A percentile compares a stretch with the other conserved stretches of the same genome.
phyloP scores from a whole-genome alignment of 2,888 invertebrate genomes.

The Myopa testacea region DNA sequence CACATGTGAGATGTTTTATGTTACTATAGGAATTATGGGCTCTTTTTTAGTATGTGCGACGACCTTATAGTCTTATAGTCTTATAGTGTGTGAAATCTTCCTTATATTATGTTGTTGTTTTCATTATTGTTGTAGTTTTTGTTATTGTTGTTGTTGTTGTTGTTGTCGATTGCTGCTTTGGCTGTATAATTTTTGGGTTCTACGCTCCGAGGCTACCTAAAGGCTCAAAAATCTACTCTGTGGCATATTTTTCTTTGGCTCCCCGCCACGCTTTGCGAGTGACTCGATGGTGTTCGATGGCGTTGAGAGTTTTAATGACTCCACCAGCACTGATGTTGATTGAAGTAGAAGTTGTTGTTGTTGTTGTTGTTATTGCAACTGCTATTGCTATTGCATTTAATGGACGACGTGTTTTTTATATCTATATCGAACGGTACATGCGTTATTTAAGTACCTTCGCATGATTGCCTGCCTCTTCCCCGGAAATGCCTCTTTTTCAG shows the following conservation, averaged over 20 bases:
- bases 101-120: slow-evolving; percentile 1
- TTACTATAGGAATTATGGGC: slow-evolving; percentile 20
- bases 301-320: slow-evolving; percentile 14
- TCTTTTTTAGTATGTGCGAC: slow-evolving; percentile 23
- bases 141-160: slow-evolving; percentile 15
- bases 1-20: not conserved
- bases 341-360: not conserved
- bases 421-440: slow-evolving; percentile 37
- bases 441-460: slow-evolving; percentile 43
- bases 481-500: slow-evolving; percentile 61
- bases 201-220: slow-evolving; percentile 9
- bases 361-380: slow-evolving; percentile 13
- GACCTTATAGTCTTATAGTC: slow-evolving; percentile 2
- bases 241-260: not conserved
- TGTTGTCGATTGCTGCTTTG: slow-evolving; percentile 7
- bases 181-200: slow-evolving; percentile 17
- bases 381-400: slow-evolving; percentile 29
- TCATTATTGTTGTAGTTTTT: slow-evolving; percentile 7
- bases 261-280: not conserved
- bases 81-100: not conserved
- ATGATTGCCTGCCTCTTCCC: slow-evolving; percentile 51
- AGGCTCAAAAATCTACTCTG: slow-evolving; percentile 15
- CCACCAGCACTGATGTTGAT: not conserved
- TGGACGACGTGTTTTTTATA: slow-evolving; percentile 24
- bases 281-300: not conserved